Evolutionary conservation across 2,113 vertebrate genomes (phyloP), one percentile per base, ranked within the genome.

Genomic region (Plecotus auritus): DNA sequence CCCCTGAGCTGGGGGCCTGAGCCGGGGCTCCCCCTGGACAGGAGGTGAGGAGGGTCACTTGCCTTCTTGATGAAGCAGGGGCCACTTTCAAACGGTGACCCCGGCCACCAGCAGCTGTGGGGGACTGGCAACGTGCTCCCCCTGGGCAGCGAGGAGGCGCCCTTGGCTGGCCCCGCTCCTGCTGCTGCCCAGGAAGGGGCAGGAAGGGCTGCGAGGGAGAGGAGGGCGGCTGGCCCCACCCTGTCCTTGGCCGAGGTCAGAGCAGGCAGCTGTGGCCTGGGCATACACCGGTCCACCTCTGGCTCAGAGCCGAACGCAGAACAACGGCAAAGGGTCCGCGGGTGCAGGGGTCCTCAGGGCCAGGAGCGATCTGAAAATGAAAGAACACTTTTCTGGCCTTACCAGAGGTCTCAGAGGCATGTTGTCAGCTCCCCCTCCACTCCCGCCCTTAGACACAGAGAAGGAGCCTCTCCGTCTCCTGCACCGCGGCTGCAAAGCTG

Each of bases 241-340:
- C 30, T 42, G 73, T 40, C 51, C 84, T 80, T 76, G 51, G 12
- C 18, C 0, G 22, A 83, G 81, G 85, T 92, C 59, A 9, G 85
- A 56, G 61, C 32, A 12, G 51, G 61, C 10, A 16, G 47, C 42
- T 42, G 47, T 18, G 23, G 54, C 66, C 78, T 40, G 80, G 40
- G 1, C 16, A 9, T 32, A 7, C 18, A 47, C 64, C 64, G 18
- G 14, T 17, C 40, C 67, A 26, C 20, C 35, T 76, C 12, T 49
- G 54, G 16, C 23, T 76, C 14, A n/a, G 67, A 95, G 85, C 35
- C 73, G 7, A 78, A 64, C 61, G 54, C 66, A 72, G 93, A 72
- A 30, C 2, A 32, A 2, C 47, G 17, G n/a, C 18, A 5, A 49
- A 30, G 56, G 42, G 64, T 11, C 16, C 3, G 0, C 0, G 1